phyloP scores from a whole-genome alignment of 2,888 invertebrate species.

The Campaea margaritaria region DNA sequence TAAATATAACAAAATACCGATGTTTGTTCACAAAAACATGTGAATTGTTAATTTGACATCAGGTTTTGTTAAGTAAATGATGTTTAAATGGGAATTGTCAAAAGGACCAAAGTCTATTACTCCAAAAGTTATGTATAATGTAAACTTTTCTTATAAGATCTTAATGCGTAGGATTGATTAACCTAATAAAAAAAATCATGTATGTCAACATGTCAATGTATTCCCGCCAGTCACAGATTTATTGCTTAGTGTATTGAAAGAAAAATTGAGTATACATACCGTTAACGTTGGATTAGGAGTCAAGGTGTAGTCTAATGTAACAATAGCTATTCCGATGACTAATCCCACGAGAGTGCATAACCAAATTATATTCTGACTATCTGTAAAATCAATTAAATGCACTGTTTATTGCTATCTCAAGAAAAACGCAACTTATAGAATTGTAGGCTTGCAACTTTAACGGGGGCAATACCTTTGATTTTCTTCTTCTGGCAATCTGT shows the following conservation, averaged over 20 bases:
- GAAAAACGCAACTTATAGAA: background rate
- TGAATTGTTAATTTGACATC: too few relatives aligned
- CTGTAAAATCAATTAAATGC: slow-evolving; percentile 68
- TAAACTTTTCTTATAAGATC: too few relatives aligned
- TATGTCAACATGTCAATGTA: too few relatives aligned
- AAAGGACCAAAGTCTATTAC: too few relatives aligned
- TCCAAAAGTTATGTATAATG: too few relatives aligned
- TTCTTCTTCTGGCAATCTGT: slow-evolving; percentile 86
- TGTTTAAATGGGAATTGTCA: too few relatives aligned
- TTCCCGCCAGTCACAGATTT: too few relatives aligned
- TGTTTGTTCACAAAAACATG: too few relatives aligned
- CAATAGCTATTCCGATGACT: slow-evolving; percentile 88
- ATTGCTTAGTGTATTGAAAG: background rate
- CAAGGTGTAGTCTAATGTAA: slow-evolving; percentile 88
- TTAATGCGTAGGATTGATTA: too few relatives aligned
- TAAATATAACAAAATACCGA: too few relatives aligned
- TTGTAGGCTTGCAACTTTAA: background rate
- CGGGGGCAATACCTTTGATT: slow-evolving; percentile 78
- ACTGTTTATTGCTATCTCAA: background rate
- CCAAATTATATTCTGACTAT: slow-evolving; percentile 90
- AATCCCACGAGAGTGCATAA: slow-evolving; percentile 90
- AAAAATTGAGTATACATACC: slow-evolving; percentile 72
- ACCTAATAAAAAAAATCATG: too few relatives aligned
- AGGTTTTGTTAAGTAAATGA: too few relatives aligned
- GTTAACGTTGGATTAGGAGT: slow-evolving; percentile 87